Evolutionary conservation across 2,888 invertebrate genomes (phyloP), one percentile per base, ranked within the genome.

Genomic region (Torymus tubicola): DNA sequence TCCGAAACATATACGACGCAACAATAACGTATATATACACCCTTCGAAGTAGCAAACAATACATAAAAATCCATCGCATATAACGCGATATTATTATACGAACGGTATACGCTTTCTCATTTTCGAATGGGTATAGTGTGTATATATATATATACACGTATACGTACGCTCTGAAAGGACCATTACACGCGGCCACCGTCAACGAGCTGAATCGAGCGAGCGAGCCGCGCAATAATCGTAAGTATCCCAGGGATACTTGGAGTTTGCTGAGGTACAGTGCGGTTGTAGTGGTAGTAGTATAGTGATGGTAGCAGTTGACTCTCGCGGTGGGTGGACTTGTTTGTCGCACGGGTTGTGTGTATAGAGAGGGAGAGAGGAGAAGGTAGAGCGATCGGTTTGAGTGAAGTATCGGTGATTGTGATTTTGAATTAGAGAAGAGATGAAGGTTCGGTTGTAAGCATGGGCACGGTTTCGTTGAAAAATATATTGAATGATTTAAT

Each of bases 201-300:
- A 8, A 64, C 65, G 65, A n/a, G 67, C 42, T 24, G 24, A 16
- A 70, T 58, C 58, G 58, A 31, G 53, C 70, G 18, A 67, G 24
- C 72, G 31, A 18, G 68, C 31, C 31, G 31, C 42, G 63, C 73
- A 78, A 73, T 78, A 78, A 73, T 73, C 78, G 78, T 68, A 78
- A 78, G 72, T 73, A 72, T 73, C 18, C 58, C 50, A 24, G 16
- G 50, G 31, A 31, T 31, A 31, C 31, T 31, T 31, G 31, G 31
- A 74, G 67, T 67, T 74, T 58, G 67, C 16, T n/a, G 31, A 31
- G 31, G 31, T 31, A 31, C 4, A 3, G 21, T 21, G 2, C 1
- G 21, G 21, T 21, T 21, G 21, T 21, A 21, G 21, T 21, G 2
- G 21, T 21, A 21, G 31, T 31, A 31, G 31, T 31, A 31, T 31